A percentile compares a stretch with the other conserved stretches of the same genome.
Evolutionary conservation across 2,888 invertebrate genomes (phyloP).

Genomic region (Lobophora halterata): DNA sequence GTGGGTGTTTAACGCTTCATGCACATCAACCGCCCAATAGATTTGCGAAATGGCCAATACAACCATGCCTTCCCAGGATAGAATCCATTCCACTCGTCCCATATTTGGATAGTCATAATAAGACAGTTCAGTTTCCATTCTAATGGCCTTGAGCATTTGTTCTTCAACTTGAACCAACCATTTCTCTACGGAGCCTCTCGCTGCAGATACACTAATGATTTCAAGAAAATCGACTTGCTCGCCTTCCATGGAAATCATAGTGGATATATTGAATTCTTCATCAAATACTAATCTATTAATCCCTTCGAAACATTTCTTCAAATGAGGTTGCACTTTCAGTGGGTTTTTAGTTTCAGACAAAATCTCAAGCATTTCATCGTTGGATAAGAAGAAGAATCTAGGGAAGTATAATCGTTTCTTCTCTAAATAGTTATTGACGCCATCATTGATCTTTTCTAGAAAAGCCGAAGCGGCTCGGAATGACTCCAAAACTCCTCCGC

Average conservation of each 20-base stretch:
- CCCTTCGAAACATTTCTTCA: constrained; percentile 94
- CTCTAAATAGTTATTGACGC: constrained; percentile 90
- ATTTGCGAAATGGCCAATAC: constrained; percentile 89
- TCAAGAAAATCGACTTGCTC: constrained; percentile 85
- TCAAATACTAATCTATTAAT: constrained; percentile 89
- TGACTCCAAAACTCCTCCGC: constrained; percentile 84
- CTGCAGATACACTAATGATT: constrained; percentile 84
- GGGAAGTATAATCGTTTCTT: constrained; percentile 92
- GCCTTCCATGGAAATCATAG: constrained; percentile 88
- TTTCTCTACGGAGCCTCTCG: constrained; percentile 91
- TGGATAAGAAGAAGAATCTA: constrained; percentile 94
- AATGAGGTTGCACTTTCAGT: constrained; percentile 89
- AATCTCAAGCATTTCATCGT: constrained; percentile 94
- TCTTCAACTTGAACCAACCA: constrained; percentile 92
- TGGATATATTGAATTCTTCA: constrained; percentile 84
- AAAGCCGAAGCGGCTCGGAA: constrained; percentile 84
- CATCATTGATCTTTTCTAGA: constrained; percentile 90
- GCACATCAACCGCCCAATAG: constrained; percentile 91
- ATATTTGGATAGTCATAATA: constrained; percentile 82
- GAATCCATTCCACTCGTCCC: constrained; percentile 85
- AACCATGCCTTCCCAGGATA: constrained; percentile 91
- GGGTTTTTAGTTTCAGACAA: constrained; percentile 94
- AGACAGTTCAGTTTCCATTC: constrained; percentile 84
- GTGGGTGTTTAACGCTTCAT: constrained; percentile 82
- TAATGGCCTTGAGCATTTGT: constrained; percentile 87